These are phyloP conservation scores for Poeciliopsis infans DNA, from an alignment of 2,797 vertebrate genomes.

Conservation along the genomic window DNA sequence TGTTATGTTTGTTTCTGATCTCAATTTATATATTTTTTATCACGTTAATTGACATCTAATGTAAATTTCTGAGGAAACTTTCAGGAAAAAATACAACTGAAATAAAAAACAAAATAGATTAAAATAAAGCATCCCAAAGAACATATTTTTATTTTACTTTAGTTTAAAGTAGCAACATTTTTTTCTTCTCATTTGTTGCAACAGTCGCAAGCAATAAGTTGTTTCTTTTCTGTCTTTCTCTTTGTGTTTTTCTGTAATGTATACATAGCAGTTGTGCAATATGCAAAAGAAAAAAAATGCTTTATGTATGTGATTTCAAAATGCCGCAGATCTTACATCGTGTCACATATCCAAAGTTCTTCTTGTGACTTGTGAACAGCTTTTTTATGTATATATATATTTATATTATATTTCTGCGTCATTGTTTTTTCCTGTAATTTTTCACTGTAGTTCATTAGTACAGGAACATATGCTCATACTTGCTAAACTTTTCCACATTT, in stretches of 20 bases:
- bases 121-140: neutral
- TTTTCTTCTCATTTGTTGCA: neutral
- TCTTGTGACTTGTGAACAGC: neutral
- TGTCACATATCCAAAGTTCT: neutral
- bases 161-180: neutral
- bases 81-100: neutral
- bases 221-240: neutral
- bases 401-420: neutral
- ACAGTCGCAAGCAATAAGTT: neutral
- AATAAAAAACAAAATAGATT: neutral
- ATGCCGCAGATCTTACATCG: neutral
- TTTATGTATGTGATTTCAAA: neutral
- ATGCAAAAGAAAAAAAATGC: neutral
- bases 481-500: neutral
- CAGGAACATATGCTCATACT: neutral
- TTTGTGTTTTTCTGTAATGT: neutral
- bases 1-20: neutral
- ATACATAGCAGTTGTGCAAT: neutral
- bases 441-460: neutral
- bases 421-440: neutral
- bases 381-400: neutral
- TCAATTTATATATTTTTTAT: neutral
- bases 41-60: neutral
- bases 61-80: neutral
- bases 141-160: neutral